Evolutionary conservation across 2,797 vertebrate species (phyloP).

Genomic region (Melanotaenia parkinsoni): DNA sequence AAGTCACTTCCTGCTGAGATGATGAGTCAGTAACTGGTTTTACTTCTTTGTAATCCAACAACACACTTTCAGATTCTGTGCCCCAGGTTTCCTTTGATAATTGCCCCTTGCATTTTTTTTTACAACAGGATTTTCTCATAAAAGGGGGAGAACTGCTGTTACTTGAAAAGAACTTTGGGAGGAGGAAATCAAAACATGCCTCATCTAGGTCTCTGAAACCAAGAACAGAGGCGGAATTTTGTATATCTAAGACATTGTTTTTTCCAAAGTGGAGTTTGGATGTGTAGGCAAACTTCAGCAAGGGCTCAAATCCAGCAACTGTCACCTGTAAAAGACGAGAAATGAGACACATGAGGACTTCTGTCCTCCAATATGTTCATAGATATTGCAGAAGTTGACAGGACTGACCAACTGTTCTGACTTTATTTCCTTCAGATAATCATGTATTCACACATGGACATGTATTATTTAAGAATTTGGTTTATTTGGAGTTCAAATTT

Average conservation of each 20-base stretch:
- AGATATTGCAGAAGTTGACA: not conserved
- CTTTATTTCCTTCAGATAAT: not conserved
- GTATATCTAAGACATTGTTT: slow-evolving; percentile 91
- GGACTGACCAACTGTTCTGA: not conserved
- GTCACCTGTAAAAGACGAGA: slow-evolving; percentile 84
- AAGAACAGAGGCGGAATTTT: slow-evolving; percentile 86
- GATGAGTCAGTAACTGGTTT: slow-evolving; percentile 76
- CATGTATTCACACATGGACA: not conserved
- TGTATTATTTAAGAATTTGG: not conserved
- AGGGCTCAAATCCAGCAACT: slow-evolving; percentile 89
- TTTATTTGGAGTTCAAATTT: not conserved
- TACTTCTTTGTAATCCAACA: slow-evolving; percentile 73
- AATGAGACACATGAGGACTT: slow-evolving; percentile 7
- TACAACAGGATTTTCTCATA: slow-evolving; percentile 84
- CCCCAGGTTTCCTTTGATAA: slow-evolving; percentile 14
- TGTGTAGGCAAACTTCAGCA: slow-evolving; percentile 95
- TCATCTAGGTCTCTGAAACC: slow-evolving; percentile 92
- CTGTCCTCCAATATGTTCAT: not conserved
- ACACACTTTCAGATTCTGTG: slow-evolving; percentile 35
- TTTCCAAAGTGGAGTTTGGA: slow-evolving; percentile 92
- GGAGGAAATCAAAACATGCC: slow-evolving; percentile 94
- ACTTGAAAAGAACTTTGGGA: slow-evolving; percentile 88
- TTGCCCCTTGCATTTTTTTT: slow-evolving; percentile 74
- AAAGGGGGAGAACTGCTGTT: slow-evolving; percentile 67
- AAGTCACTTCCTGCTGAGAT: slow-evolving; percentile 73